Base-by-base conservation (phyloP, 2,888 invertebrate species). In the Caenorhabditis sp. region DNA sequence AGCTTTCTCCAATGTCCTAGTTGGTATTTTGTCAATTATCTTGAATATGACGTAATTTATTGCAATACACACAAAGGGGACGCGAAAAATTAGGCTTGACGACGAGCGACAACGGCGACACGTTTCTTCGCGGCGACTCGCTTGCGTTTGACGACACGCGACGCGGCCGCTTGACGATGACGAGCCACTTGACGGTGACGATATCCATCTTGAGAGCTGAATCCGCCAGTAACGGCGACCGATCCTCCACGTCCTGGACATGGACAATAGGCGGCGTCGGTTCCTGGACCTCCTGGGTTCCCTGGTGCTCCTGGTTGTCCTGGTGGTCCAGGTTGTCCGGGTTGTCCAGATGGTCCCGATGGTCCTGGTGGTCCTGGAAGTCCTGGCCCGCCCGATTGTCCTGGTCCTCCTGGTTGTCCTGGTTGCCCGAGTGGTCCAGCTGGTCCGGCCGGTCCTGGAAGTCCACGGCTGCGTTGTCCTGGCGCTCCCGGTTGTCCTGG, bases 271-370 rank as follows among this genome's bases (percentile, higher is more conserved):
- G 65, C 65, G 21, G 64, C 57, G 20, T 64, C 57, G 58, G 59
- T 21, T 73, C 75, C 75, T 69, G 69, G 67, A 8, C 65, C 61
- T 63, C 74, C 76, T 36, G 64, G 63, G 38, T 63, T 62, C 71
- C 76, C 76, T 67, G 71, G 71, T 21, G 57, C n/a, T n/a, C 77
- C 77, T 63, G 61, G 67, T 5, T 66, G 65, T 62, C 77, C 77
- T 64, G 67, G 65, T 25, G 58, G 54, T 74, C 73, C 77, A 58
- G 69, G 67, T n/a, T 38, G 53, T 65, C 77, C 77, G 25, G 65
- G 14, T 59, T 49, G 53, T 68, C 73, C 73, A 54, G 63, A 65
- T 67, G 65, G 61, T 66, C 77, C 77, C 10, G 73, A 59, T 63
- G 70, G 70, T 62, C 77, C 76, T 56, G 73, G 70, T 14, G 61